Base-by-base conservation (phyloP, 2,113 vertebrate species). In the Corythornis vintsioides region DNA sequence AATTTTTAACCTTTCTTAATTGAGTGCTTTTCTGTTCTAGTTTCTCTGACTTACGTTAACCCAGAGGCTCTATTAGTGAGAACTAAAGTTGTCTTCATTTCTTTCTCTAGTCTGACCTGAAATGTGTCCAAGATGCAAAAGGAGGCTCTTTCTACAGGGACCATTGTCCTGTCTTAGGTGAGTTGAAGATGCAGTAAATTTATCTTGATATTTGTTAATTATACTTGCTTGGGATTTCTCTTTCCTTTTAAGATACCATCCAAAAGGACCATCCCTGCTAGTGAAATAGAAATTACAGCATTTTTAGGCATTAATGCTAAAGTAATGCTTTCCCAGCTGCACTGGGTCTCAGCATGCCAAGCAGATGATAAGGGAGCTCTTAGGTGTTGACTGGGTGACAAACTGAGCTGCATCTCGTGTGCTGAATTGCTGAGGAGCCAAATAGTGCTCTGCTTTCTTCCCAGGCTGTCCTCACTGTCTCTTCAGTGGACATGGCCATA, bases 91-190 rank as follows among this genome's bases (percentile, higher is more conserved):
- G 28, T 96, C 47, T 93, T 22, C 45, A 88, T 92, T 48, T 96
- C 40, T 95, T 35, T 92, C 75, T 8, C 4, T 95, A 99, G 99
- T 99, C 99, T 93, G 99, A 99, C 96, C 96, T 99, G 91, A 99
- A 99, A 95, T 99, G 99, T 96, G 99, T 99, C 85, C 99, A 99
- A 96, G 99, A 99, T 97, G 98, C 99, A 92, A 99, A 99, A 98
- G 99, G 99, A 95, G 99, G 99, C 66, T 99, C 99, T n/a, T 99
- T 99, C 97, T 99, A 99, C 97, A 98, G 99, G 98, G 99, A 99
- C 96, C 99, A 99, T 95, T 99, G 99, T 94, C 99, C 99, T 89
- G 99, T 99, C 69, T 96, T 99, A 94, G 99, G 99, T 99, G 95
- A 98, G 99, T 98, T 91, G 86, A 55, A 59, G 55, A 40, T 13